Percentiles rank a stretch among this genome's conserved stretches.
These are phyloP conservation scores for Meteorus cinctellus DNA, from an alignment of 2,888 invertebrate genomes.

Conservation along the genomic window DNA sequence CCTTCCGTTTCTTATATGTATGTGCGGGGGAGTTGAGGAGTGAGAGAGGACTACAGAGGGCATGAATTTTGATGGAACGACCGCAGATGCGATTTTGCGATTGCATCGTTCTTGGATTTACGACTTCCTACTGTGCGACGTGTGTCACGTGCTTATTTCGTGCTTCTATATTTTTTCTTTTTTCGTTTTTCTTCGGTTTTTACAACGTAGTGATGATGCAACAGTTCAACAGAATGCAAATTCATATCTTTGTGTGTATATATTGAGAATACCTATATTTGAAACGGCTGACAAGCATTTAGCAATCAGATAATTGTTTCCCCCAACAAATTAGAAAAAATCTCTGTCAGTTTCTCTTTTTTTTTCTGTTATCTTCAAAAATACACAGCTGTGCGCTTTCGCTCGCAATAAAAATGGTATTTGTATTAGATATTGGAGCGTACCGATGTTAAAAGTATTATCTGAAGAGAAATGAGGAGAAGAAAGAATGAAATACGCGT, in stretches of 20 bases:
- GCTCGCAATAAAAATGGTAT: not conserved
- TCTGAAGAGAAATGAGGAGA: not conserved
- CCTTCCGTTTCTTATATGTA: conserved; percentile 1
- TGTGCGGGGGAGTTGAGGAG: not conserved
- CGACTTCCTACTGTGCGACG: conserved; percentile 47
- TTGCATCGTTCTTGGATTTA: conserved; percentile 47
- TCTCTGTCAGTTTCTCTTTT: not conserved
- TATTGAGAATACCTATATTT: conserved; percentile 14
- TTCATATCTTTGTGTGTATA: not conserved
- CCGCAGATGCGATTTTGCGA: conserved; percentile 49
- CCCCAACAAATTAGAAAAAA: conserved; percentile 1
- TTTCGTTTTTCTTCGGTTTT: not conserved
- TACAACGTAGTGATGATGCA: not conserved
- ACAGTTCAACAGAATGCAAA: not conserved
- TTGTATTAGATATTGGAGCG: conserved; percentile 5
- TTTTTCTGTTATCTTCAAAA: conserved; percentile 5
- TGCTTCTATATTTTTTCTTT: not conserved
- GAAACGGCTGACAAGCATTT: not conserved
- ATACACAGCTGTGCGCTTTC: conserved; percentile 16
- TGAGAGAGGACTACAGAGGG: not conserved
- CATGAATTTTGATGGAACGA: not conserved
- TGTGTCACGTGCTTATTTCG: conserved; percentile 1
- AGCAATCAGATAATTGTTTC: conserved; percentile 4
- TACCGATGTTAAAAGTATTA: not conserved
- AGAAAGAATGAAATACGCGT: not conserved